Conservation (phyloP, 2,113 vertebrate species). For the Agapornis roseicollis region DNA sequence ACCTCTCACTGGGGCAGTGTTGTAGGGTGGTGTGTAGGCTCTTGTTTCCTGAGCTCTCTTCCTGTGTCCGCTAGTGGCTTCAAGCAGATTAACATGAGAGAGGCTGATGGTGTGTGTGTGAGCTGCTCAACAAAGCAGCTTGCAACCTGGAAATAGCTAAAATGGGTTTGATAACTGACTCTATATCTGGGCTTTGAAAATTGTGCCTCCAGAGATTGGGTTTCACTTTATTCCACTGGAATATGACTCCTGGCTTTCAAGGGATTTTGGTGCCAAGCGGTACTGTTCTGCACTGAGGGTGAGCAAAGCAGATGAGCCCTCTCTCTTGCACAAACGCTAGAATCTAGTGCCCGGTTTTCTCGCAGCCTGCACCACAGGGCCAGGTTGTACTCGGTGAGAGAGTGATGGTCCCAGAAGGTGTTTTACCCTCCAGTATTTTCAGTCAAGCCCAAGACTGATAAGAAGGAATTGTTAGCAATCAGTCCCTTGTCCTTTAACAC, state of each 20-base stretch:
- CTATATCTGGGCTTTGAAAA: background rate
- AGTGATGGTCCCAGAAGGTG: background rate
- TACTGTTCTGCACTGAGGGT: background rate
- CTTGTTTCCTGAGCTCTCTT: background rate
- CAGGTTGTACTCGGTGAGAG: background rate
- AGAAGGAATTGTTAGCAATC: background rate
- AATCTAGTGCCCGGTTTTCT: background rate
- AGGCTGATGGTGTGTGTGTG: background rate
- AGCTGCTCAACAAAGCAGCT: background rate
- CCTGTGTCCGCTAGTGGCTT: background rate
- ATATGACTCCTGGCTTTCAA: background rate
- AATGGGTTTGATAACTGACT: background rate
- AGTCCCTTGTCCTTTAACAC: rapidly evolving
- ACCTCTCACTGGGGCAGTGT: background rate
- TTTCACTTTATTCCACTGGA: background rate
- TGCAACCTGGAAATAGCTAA: background rate
- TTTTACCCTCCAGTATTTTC: background rate
- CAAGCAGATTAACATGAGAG: background rate
- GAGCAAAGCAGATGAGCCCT: background rate
- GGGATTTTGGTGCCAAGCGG: background rate
- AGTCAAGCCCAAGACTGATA: background rate
- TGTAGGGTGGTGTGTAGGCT: rapidly evolving
- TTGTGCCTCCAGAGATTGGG: background rate
- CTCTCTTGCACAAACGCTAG: background rate
- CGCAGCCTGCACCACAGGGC: rapidly evolving